Percentiles rank a stretch among this genome's conserved stretches.
Evolutionary conservation across 2,888 invertebrate species (phyloP).

Genomic region (Encarsia formosa): DNA sequence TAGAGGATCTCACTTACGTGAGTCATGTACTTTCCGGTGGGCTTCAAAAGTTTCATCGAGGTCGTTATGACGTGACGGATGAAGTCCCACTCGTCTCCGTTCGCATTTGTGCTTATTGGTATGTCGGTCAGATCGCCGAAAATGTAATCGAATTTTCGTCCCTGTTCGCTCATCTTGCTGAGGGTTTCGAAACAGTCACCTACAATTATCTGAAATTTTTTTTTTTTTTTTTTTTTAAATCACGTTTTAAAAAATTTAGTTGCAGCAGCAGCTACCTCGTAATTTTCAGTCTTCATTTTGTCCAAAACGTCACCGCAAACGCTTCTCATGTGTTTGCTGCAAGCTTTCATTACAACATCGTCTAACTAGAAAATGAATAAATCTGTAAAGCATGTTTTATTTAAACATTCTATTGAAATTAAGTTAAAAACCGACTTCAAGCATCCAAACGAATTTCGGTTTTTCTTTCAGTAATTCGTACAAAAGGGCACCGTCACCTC

Average conservation of each 20-base stretch:
- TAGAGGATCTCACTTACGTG: conserved; percentile 59
- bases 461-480: conserved; percentile 85
- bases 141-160: conserved; percentile 83
- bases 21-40: conserved; percentile 81
- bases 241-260: neutral
- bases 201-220: conserved; percentile 67
- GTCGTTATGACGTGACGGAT: conserved; percentile 76
- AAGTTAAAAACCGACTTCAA: conserved; percentile 58
- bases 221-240: neutral
- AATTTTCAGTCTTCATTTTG: conserved; percentile 69
- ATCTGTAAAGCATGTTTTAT: no score
- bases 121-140: conserved; percentile 92
- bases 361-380: conserved; percentile 61
- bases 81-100: conserved; percentile 84
- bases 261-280: conserved; percentile 60
- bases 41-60: conserved; percentile 74
- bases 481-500: conserved; percentile 89
- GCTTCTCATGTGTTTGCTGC: conserved; percentile 74
- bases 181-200: conserved; percentile 84
- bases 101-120: conserved; percentile 76
- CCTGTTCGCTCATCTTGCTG: conserved; percentile 71
- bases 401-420: neutral
- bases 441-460: conserved; percentile 85
- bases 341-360: conserved; percentile 82
- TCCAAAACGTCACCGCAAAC: conserved; percentile 86